Evolutionary conservation across 2,797 vertebrate genomes (phyloP).

Genomic region (Fistularia commersonii): DNA sequence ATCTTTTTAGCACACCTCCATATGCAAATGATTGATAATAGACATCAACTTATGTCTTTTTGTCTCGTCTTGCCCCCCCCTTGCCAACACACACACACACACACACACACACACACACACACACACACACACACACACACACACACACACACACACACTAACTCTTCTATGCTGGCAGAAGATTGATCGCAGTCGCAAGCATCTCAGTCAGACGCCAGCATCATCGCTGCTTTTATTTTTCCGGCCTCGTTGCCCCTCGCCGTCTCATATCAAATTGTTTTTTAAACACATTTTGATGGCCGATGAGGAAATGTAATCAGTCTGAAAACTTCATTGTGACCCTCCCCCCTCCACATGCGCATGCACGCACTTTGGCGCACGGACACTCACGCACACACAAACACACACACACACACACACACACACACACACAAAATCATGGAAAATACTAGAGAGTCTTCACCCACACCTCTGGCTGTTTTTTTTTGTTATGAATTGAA

Average conservation of each 20-base stretch:
- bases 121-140: slow-evolving; percentile 19
- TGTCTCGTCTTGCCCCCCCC: slow-evolving; percentile 1
- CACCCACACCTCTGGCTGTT: no score
- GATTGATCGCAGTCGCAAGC: slow-evolving; percentile 45
- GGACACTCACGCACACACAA: not conserved
- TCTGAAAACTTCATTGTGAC: slow-evolving; percentile 45
- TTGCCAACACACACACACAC: no score
- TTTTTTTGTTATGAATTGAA: no score
- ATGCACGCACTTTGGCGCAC: not conserved
- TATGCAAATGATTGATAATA: slow-evolving; percentile 61
- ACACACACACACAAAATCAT: slow-evolving; percentile 7
- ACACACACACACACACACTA: slow-evolving; percentile 17
- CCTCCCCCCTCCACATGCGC: not conserved
- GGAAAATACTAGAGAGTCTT: not conserved
- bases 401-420: slow-evolving; percentile 4
- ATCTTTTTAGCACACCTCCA: slow-evolving; percentile 26
- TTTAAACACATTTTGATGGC: slow-evolving; percentile 73
- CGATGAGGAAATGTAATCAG: slow-evolving; percentile 69
- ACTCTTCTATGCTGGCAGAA: not conserved
- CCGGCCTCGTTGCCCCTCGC: slow-evolving; percentile 50
- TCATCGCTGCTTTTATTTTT: slow-evolving; percentile 75
- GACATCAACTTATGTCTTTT: slow-evolving; percentile 39
- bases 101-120: slow-evolving; percentile 4
- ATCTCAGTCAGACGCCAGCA: slow-evolving; percentile 48
- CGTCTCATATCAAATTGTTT: slow-evolving; percentile 68